Conservation (phyloP, 2,797 vertebrate species). For the Platyrinchus mystaceus region DNA sequence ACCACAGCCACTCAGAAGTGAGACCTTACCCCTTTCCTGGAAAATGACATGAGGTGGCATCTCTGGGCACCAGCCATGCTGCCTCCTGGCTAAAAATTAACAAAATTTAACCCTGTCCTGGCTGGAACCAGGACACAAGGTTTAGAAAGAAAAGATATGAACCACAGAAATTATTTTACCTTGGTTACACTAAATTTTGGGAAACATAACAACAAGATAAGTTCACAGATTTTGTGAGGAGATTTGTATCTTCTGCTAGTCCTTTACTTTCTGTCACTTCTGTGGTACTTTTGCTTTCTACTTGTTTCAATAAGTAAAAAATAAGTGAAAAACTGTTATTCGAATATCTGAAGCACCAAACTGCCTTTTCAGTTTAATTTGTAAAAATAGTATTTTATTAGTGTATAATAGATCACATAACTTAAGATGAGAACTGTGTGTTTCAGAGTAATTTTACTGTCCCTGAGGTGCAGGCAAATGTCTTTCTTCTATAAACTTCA, state of each 20-base stretch:
- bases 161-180: neutral
- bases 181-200: neutral
- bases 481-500: neutral
- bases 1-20: accelerated
- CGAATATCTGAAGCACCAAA: neutral
- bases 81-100: accelerated
- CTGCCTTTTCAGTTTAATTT: neutral
- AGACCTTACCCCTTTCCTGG: neutral
- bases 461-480: neutral
- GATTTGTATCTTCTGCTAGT: neutral
- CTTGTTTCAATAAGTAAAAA: neutral
- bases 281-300: neutral
- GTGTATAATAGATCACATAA: neutral
- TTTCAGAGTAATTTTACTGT: neutral
- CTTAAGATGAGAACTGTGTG: neutral
- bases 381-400: neutral
- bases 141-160: neutral
- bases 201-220: accelerated
- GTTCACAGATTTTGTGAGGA: neutral
- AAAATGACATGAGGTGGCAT: neutral
- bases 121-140: neutral
- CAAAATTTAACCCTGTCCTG: neutral
- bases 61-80: too few species aligned
- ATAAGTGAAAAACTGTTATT: neutral
- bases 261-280: neutral